A percentile compares a stretch with the other conserved stretches of the same genome.
phyloP scores from a whole-genome alignment of 2,113 vertebrate species.

The Bostrychus sinensis region DNA sequence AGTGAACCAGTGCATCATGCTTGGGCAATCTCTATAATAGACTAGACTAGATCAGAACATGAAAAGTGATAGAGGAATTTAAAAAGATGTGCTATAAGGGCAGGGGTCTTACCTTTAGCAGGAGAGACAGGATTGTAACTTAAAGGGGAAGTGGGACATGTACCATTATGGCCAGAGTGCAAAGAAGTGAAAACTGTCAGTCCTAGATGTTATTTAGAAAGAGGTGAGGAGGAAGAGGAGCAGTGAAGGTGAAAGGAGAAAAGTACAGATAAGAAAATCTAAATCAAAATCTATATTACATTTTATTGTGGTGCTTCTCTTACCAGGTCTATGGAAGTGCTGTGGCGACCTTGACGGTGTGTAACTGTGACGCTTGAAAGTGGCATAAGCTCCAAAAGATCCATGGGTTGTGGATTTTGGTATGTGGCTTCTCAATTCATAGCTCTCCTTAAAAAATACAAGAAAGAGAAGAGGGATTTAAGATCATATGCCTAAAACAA shows the following conservation, averaged over 20 bases:
- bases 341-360: conserved; percentile 93
- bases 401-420: conserved; percentile 91
- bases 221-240: conserved; percentile 61
- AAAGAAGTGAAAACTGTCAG: conserved; percentile 78
- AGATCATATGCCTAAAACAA: neutral
- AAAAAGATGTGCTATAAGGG: neutral
- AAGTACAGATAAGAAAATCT: conserved; percentile 4
- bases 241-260: conserved; percentile 4
- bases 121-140: conserved; percentile 84
- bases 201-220: conserved; percentile 82
- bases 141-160: conserved; percentile 87
- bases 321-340: conserved; percentile 97
- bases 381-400: conserved; percentile 82
- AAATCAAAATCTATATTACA: neutral
- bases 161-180: conserved; percentile 82
- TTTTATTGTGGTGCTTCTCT: conserved; percentile 42
- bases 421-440: conserved; percentile 84
- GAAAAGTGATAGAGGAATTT: neutral
- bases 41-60: neutral
- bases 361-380: conserved; percentile 90
- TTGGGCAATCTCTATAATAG: neutral
- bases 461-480: neutral
- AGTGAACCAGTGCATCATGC: conserved; percentile 6
- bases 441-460: conserved; percentile 80
- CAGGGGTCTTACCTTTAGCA: conserved; percentile 85